Percentiles rank a stretch among this genome's conserved stretches.
phyloP scores from a whole-genome alignment of 2,888 invertebrate species.

The Esperia sulphurella region DNA sequence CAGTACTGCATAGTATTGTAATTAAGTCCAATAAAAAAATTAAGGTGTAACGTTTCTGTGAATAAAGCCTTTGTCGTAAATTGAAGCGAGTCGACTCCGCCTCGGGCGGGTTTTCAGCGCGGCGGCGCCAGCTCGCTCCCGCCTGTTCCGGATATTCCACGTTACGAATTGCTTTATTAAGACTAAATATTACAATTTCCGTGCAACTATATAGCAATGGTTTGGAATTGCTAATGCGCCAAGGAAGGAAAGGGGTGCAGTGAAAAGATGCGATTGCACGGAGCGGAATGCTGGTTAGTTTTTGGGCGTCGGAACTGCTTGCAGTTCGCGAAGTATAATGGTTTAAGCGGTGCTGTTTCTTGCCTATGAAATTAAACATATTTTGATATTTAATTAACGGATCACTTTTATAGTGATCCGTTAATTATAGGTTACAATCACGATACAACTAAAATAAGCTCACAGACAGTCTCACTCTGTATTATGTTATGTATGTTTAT shows the following conservation, averaged over 20 bases:
- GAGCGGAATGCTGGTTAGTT: constrained; percentile 44
- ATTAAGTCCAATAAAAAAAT: constrained; percentile 13
- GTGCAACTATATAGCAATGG: constrained; percentile 63
- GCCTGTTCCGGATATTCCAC: constrained; percentile 64
- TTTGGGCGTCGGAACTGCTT: constrained; percentile 68
- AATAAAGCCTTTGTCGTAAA: constrained; percentile 52
- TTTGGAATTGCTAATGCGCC: constrained; percentile 70
- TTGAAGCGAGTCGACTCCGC: constrained; percentile 41
- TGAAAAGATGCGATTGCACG: constrained; percentile 71
- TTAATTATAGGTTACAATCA: no score
- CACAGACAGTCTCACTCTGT: no score
- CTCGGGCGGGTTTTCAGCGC: constrained; percentile 43
- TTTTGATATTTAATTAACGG: not conserved
- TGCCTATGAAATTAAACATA: constrained; percentile 15
- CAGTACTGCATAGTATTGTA: constrained; percentile 8
- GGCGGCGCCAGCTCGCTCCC: constrained; percentile 29
- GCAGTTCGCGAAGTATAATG: constrained; percentile 51
- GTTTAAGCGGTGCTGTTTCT: constrained; percentile 48
- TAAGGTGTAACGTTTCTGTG: constrained; percentile 13
- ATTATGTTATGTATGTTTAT: no score
- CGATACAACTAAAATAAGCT: no score
- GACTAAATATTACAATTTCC: constrained; percentile 73
- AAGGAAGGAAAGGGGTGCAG: constrained; percentile 51
- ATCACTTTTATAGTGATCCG: no score
- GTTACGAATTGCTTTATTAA: constrained; percentile 75